phyloP scores from a whole-genome alignment of 1,140 invertebrate species.

The Cryptotermes secundus region DNA sequence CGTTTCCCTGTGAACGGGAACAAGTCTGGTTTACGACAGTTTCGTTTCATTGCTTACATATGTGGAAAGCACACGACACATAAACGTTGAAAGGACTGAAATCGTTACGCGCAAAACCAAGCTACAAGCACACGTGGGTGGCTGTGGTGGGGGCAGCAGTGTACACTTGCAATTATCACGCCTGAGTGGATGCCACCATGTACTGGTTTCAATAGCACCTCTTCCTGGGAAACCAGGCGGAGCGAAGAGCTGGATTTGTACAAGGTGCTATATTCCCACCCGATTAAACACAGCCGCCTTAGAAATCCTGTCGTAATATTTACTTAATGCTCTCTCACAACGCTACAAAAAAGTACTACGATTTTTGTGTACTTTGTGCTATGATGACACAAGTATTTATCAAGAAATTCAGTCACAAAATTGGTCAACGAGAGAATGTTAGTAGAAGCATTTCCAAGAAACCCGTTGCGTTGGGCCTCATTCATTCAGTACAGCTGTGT shows the following conservation, averaged over 20 bases:
- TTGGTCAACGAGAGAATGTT: not conserved
- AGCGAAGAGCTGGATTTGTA: not conserved
- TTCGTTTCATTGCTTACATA: not conserved
- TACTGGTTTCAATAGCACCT: not conserved
- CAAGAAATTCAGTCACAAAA: constrained; percentile 6
- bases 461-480: not conserved
- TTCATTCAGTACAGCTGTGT: not conserved
- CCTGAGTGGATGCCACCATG: not conserved
- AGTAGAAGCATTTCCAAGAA: constrained; percentile 1
- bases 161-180: not conserved
- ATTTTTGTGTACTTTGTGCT: constrained; percentile 7
- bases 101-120: not conserved
- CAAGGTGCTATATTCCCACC: constrained; percentile 5
- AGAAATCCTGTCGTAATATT: not conserved
- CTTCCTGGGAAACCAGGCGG: not conserved
- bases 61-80: not conserved
- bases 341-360: not conserved
- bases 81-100: too few relatives aligned
- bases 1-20: not conserved
- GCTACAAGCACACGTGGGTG: not conserved
- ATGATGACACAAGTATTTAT: constrained; percentile 19
- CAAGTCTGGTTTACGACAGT: not conserved
- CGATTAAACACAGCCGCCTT: constrained; percentile 13
- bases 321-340: not conserved
- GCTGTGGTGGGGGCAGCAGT: not conserved